Evolutionary conservation across 2,888 invertebrate genomes (phyloP), one percentile per base, ranked within the genome.

Genomic region (Diaphora mendica): DNA sequence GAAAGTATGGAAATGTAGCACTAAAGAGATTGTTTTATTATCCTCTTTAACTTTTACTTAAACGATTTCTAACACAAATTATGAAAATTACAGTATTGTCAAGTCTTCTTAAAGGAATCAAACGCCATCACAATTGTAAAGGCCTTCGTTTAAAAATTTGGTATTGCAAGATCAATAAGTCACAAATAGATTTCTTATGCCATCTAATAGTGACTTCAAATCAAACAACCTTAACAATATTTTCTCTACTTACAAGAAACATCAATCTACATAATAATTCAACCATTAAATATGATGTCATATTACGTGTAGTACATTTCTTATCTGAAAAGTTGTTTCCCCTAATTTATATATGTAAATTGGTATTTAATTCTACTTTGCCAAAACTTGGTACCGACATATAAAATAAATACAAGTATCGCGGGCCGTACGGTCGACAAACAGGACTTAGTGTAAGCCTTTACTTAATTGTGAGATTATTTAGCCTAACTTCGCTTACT

Each of bases 391-490:
- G 69, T 69, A 23, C 33, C 48, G 20, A 68, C 72, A 42, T 70
- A 67, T 62, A 79, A 82, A 82, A 80, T 82, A 82, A 82, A 81
- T 72, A 79, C 72, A 48, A 79, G 70, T 75, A 79, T 75, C 72
- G 75, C 65, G 76, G 30, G 64, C 74, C 48, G 68, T 44, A 67
- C 65, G 64, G 85, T 85, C 83, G 84, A 85, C 83, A 86, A 88
- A 87, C 88, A 88, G 83, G 88, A 84, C 82, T 89, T 84, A 84
- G 82, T 82, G 68, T 87, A 90, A 91, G 86, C 90, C 88, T 87
- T 90, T 87, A 88, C 88, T 88, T 89, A 91, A 91, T 90, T 90
- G 90, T 88, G 84, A 89, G 91, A 91, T 91, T 91, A 90, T 86
- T 87, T 88, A 82, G 86, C 85, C 85, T 89, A 88, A 88, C 85